Base-by-base conservation (phyloP, 2,888 invertebrate species). In the Melinaea menophilus region DNA sequence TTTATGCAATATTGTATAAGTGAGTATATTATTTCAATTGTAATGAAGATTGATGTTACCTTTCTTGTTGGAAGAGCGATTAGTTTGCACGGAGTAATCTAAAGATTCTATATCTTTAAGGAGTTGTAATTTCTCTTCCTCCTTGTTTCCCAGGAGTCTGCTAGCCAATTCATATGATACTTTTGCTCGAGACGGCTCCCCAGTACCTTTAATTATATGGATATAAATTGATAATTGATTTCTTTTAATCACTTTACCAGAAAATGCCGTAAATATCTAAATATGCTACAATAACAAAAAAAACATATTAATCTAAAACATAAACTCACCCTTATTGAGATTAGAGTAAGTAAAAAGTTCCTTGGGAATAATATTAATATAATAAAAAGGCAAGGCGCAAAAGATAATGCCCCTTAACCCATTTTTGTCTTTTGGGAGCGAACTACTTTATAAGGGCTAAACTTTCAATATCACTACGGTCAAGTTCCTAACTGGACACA, bases 91-190 rank as follows among this genome's bases (percentile, higher is more conserved):
- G 1, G 71, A 72, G 58, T 77, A 81, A 74, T 78, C 84, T 55
- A 79, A 75, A 0, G 71, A 63, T 3, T 78, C 78, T 4, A 93
- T 81, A 63, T 93, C 92, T 57, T 85, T 75, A 13, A 82, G 78
- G 1, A 92, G 79, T 11, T 80, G 77, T 1, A 79, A 73, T 54
- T 90, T 88, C 0, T 86, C 81, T 0, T 78, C 75, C 54, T 85
- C 84, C 60, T 92, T 86, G 0, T 82, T 79, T 0, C 86, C 90
- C 4, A 93, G 80, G 37, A 95, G 79, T 67, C 94, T 92, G 45
- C 92, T 91, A 0, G 94, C 93, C 41, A 95, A 82, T 70, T 92
- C 92, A 55, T 93, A 87, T 0, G 95, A 93, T 0, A 95, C 93
- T 74, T 93, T 93, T 0, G 94, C 93, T 68, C 93, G 92, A 0